Evolutionary conservation across 2,888 invertebrate genomes (phyloP).

Genomic region (Eupithecia subumbrata): DNA sequence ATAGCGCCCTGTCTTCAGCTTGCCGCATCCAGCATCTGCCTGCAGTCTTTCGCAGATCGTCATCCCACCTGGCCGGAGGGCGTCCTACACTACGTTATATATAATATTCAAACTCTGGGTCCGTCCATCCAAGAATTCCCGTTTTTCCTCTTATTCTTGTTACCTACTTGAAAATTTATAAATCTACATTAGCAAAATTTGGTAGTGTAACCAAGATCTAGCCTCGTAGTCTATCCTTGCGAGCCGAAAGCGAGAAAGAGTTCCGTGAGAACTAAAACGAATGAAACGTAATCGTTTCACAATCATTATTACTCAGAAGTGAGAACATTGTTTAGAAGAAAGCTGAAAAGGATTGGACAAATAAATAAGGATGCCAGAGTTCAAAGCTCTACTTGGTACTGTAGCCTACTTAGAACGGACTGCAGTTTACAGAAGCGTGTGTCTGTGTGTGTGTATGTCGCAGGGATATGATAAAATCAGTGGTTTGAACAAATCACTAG

Average conservation of each 20-base stretch:
- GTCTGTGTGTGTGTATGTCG: neutral
- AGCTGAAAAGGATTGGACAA: slow-evolving; percentile 1
- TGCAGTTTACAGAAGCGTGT: neutral
- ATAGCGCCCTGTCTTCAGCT: too few relatives aligned
- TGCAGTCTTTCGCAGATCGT: too few relatives aligned
- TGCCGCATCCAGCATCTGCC: too few relatives aligned
- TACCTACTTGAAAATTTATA: neutral
- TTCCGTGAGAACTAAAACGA: neutral
- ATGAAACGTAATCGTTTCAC: neutral
- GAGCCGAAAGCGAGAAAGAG: neutral
- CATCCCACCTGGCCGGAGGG: too few relatives aligned
- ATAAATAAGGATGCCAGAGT: neutral
- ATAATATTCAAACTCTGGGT: neutral
- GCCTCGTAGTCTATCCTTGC: neutral
- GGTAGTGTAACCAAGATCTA: neutral
- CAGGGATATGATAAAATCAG: neutral
- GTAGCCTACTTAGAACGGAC: neutral
- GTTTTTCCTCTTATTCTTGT: too few relatives aligned
- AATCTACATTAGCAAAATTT: neutral
- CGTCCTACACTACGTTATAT: too few relatives aligned
- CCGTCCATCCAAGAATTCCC: neutral
- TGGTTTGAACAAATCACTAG: neutral
- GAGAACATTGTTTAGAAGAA: neutral
- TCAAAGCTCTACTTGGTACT: slow-evolving; percentile 3
- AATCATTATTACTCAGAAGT: neutral